Evolutionary conservation across 2,113 vertebrate species (phyloP), one percentile per base, ranked within the genome.

Genomic region (Tupaia tana): DNA sequence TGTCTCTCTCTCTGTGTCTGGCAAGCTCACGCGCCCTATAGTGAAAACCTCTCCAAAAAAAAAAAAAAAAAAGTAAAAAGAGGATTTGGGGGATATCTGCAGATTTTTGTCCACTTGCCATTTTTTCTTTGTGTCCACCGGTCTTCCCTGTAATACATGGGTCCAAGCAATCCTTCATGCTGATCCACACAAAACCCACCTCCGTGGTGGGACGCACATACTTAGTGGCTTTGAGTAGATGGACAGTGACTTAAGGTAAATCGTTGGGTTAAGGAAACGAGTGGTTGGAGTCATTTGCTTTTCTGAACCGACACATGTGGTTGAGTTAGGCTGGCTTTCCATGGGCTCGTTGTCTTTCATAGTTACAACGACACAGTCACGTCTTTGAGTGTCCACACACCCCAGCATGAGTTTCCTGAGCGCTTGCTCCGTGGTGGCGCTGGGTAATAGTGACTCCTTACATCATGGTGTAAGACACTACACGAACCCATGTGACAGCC

Each of bases 271-370:
- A 74, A 61, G 87, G 66, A 80, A 61, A 80, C 66, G 56, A 34
- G 67, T 61, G 84, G 34, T 27, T 14, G 61, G 67, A 84, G 61
- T 61, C 27, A 3, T 96, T 95, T 91, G 84, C 25, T 91, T 63
- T 84, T 89, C 25, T 67, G 73, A 89, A 52, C 69, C 14, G 25
- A 54, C 4, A 0, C 5, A 6, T 24, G 3, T 34, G 83, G 54
- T 61, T 71, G 83, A 34, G 0, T 0, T 19, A 18, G 58, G 16
- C 43, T 84, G 52, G 31, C 22, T 80, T 73, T 61, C 16, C 56
- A 9, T 63, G 24, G 9, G 7, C 66, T 70, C 0, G 12, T 86
- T 85, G 58, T 86, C 34, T 95, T 71, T 58, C 4, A 4, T 0
- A 63, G 67, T 63, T 10, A 29, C 4, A 7, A 66, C 6, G 6